These are phyloP conservation scores for Uria aalge DNA, from an alignment of 2,113 vertebrate genomes.

Conservation along the genomic window DNA sequence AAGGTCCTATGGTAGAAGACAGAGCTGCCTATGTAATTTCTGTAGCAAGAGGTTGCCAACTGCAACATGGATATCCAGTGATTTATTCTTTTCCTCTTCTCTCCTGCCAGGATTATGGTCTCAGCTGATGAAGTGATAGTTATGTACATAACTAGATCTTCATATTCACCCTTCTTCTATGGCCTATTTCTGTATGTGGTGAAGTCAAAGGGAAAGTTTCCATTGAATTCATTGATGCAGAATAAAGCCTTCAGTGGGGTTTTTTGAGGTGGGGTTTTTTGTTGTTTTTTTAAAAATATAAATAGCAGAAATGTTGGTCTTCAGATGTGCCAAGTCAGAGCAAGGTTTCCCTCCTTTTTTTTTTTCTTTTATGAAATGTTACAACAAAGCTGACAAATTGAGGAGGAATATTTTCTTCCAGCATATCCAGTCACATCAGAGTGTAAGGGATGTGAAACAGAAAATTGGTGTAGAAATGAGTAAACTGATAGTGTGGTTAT, in stretches of 20 bases:
- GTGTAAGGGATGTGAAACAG: background rate
- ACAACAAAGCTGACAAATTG: background rate
- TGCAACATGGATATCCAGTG: background rate
- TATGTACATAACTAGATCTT: background rate
- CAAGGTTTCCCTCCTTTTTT: background rate
- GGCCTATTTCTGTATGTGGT: background rate
- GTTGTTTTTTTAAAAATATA: background rate
- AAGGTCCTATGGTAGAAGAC: background rate
- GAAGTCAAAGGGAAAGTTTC: background rate
- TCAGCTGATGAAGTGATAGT: background rate
- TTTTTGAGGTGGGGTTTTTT: accelerated
- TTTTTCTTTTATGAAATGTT: background rate
- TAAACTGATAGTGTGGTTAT: background rate
- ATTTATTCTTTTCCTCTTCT: background rate
- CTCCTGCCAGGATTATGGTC: background rate
- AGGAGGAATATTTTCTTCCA: background rate
- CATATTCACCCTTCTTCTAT: background rate
- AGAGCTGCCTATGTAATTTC: background rate
- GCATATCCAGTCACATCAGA: background rate
- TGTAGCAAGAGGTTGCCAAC: background rate
- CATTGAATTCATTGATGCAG: background rate
- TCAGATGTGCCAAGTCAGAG: background rate
- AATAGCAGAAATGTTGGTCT: background rate
- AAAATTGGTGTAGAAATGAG: background rate
- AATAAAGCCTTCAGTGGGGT: background rate